Evolutionary conservation across 2,113 vertebrate genomes (phyloP).

Genomic region (Channa maculata): DNA sequence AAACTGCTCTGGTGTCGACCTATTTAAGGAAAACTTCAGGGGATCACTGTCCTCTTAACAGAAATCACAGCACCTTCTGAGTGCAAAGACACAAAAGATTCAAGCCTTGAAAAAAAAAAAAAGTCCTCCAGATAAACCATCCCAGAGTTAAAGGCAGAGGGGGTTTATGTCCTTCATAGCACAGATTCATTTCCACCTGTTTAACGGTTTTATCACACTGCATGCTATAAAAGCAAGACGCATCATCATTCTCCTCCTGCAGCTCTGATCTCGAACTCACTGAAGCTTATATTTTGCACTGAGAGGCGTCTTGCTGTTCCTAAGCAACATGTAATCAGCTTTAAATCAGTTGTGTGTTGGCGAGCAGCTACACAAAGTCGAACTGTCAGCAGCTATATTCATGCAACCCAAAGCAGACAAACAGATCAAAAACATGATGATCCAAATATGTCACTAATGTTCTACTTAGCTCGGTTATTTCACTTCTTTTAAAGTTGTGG

Average conservation of each 20-base stretch:
- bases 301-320: slow-evolving; percentile 75
- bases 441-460: no score
- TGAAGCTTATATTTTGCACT: slow-evolving; percentile 49
- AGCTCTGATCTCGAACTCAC: slow-evolving; percentile 43
- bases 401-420: slow-evolving; percentile 3
- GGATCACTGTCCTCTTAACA: not conserved
- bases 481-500: no score
- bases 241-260: slow-evolving; percentile 41
- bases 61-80: not conserved
- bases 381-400: slow-evolving; percentile 3
- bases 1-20: no score
- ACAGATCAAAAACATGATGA: not conserved
- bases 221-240: slow-evolving; percentile 15
- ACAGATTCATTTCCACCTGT: not conserved
- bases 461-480: no score
- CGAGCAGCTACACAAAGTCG: slow-evolving; percentile 11
- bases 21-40: no score
- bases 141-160: not conserved
- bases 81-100: no score
- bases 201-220: slow-evolving; percentile 19
- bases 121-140: not conserved
- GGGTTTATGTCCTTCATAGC: not conserved
- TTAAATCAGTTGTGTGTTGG: slow-evolving; percentile 56
- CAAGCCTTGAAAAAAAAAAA: no score
- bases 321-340: slow-evolving; percentile 61